Evolutionary conservation across 2,797 vertebrate genomes (phyloP).

Genomic region (Paguma larvata): DNA sequence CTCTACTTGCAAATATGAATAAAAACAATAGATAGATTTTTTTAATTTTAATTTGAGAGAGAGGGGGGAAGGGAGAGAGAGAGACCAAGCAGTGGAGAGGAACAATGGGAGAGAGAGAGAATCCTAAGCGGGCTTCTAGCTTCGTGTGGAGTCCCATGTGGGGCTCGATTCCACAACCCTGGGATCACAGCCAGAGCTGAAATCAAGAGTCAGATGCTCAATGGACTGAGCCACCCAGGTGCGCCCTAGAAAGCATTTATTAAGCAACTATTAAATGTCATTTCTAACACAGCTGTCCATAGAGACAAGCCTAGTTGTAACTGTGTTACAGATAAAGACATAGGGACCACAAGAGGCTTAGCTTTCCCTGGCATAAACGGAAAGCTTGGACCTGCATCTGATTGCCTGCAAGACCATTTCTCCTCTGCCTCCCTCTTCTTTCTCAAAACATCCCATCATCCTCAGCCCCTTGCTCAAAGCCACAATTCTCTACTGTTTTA

Average conservation of each 20-base stretch:
- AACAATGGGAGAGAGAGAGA: too few species aligned
- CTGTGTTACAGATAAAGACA: background rate
- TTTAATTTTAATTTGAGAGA: too few species aligned
- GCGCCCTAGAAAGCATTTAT: background rate
- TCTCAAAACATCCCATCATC: background rate
- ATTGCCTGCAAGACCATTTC: background rate
- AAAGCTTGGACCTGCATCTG: rapidly evolving
- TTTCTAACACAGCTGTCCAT: background rate
- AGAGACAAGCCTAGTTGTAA: background rate
- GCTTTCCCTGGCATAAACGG: background rate
- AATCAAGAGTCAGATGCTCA: too few species aligned
- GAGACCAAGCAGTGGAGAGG: too few species aligned
- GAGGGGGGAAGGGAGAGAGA: too few species aligned
- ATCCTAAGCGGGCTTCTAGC: too few species aligned
- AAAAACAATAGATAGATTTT: background rate
- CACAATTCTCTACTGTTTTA: background rate
- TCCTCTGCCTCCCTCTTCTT: background rate
- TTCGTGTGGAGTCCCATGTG: too few species aligned
- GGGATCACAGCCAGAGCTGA: too few species aligned
- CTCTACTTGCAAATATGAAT: background rate
- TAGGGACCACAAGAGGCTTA: background rate
- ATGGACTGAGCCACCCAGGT: too few species aligned
- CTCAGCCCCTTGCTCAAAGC: background rate
- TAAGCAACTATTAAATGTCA: background rate
- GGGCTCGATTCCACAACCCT: too few species aligned